phyloP scores from a whole-genome alignment of 2,888 invertebrate species.

The Philonicus albiceps region DNA sequence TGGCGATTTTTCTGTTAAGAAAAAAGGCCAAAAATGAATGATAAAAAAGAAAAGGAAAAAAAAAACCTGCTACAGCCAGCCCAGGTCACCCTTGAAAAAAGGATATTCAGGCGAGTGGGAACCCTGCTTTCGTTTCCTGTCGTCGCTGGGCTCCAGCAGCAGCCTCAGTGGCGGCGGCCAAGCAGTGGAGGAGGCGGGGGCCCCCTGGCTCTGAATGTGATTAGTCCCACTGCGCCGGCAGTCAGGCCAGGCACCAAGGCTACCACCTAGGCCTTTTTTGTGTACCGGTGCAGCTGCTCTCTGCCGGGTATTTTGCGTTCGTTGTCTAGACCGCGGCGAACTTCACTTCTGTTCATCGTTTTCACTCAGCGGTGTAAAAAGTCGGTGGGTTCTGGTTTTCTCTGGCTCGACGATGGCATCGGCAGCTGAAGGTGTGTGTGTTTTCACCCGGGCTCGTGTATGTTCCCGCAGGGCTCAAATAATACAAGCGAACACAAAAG shows the following conservation, averaged over 20 bases:
- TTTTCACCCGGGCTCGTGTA: neutral
- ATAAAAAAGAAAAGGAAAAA: neutral
- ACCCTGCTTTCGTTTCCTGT: neutral
- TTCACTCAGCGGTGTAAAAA: conserved; percentile 14
- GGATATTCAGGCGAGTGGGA: neutral
- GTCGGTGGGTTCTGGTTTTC: neutral
- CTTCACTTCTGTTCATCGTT: conserved; percentile 18
- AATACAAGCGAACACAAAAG: conserved; percentile 2
- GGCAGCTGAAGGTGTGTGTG: conserved; percentile 10
- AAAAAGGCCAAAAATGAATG: neutral
- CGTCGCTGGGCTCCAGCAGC: neutral
- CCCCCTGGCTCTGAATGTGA: neutral
- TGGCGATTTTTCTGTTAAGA: conserved; percentile 5
- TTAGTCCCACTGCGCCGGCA: neutral
- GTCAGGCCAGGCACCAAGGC: neutral
- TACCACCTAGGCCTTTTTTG: conserved; percentile 33
- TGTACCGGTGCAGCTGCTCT: conserved; percentile 13
- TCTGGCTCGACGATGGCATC: neutral
- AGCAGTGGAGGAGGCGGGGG: no score
- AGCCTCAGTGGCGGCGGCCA: neutral
- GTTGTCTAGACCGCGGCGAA: conserved; percentile 16
- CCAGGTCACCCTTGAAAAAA: neutral
- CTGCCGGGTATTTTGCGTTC: neutral
- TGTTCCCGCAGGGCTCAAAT: conserved; percentile 1
- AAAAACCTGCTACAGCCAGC: neutral